phyloP scores from a whole-genome alignment of 2,888 invertebrate genomes.

The Rhagonycha fulva region DNA sequence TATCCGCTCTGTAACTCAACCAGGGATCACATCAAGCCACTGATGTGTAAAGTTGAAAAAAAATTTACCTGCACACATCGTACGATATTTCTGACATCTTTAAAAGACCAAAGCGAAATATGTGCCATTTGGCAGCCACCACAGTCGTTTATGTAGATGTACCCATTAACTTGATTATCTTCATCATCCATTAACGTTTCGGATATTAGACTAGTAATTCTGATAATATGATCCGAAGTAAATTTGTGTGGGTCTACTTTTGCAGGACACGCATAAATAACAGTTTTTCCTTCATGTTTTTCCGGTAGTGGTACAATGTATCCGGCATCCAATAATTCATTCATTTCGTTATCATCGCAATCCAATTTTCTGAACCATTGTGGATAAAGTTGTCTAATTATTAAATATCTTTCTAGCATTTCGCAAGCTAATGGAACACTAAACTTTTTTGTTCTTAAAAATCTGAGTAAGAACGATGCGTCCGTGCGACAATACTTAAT shows the following conservation, averaged over 20 bases:
- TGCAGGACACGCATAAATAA: constrained; percentile 81
- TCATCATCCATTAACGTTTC: constrained; percentile 86
- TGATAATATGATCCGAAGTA: constrained; percentile 83
- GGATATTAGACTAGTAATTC: constrained; percentile 83
- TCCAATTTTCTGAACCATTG: constrained; percentile 85
- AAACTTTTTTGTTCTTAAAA: constrained; percentile 86
- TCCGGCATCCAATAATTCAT: constrained; percentile 80
- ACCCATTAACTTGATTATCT: constrained; percentile 80
- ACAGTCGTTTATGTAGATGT: constrained; percentile 82
- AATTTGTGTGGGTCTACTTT: constrained; percentile 55
- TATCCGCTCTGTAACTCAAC: too few relatives aligned
- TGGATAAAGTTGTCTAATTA: constrained; percentile 82
- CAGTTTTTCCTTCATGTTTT: constrained; percentile 77
- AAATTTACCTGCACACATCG: constrained; percentile 72
- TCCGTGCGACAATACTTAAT: constrained; percentile 85
- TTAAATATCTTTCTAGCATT: constrained; percentile 85
- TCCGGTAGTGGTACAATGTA: constrained; percentile 76
- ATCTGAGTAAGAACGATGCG: constrained; percentile 78
- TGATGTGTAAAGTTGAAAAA: background rate
- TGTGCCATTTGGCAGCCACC: constrained; percentile 84
- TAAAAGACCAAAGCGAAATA: constrained; percentile 79
- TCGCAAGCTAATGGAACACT: constrained; percentile 84
- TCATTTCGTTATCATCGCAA: constrained; percentile 76
- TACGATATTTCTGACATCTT: constrained; percentile 75
- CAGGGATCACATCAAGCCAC: too few relatives aligned